Conservation (phyloP, 1,140 invertebrate genomes). For the Drosophila arizonae region DNA sequence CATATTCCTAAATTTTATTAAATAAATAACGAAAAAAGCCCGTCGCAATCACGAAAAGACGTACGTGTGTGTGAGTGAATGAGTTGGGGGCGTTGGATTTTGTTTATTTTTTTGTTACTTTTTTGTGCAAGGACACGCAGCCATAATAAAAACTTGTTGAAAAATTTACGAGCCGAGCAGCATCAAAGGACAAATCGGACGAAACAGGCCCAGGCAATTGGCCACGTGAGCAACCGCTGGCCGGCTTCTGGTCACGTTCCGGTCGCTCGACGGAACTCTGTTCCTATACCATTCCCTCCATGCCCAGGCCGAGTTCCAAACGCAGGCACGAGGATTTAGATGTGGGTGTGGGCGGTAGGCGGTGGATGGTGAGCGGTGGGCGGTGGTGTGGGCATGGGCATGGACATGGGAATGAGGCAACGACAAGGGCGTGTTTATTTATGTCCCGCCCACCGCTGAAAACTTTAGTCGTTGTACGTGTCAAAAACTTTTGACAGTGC, state of each 20-base stretch:
- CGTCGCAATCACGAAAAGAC: conserved; percentile 28
- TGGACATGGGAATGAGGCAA: conserved; percentile 4
- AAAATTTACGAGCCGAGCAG: conserved; percentile 62
- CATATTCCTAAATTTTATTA: conserved; percentile 59
- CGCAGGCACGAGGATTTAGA: neutral
- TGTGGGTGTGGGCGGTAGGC: neutral
- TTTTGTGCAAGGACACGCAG: conserved; percentile 51
- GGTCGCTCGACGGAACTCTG: conserved; percentile 17
- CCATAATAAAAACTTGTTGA: conserved; percentile 70
- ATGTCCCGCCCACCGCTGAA: conserved; percentile 62
- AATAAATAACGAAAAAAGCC: conserved; percentile 56
- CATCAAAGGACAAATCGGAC: conserved; percentile 59
- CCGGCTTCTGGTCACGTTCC: conserved; percentile 55
- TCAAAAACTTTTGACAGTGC: conserved; percentile 69
- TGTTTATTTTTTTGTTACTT: conserved; percentile 21
- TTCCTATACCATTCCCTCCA: neutral
- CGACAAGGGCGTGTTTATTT: conserved; percentile 63
- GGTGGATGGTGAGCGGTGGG: neutral
- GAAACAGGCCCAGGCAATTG: conserved; percentile 26
- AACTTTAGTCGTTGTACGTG: conserved; percentile 65
- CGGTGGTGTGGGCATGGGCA: neutral
- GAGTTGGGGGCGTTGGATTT: conserved; percentile 9
- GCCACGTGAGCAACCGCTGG: conserved; percentile 32
- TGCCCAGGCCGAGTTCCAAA: neutral
- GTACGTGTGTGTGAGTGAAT: conserved; percentile 3